Base-by-base conservation (phyloP, 2,888 invertebrate species). In the Lampropteryx suffumata region DNA sequence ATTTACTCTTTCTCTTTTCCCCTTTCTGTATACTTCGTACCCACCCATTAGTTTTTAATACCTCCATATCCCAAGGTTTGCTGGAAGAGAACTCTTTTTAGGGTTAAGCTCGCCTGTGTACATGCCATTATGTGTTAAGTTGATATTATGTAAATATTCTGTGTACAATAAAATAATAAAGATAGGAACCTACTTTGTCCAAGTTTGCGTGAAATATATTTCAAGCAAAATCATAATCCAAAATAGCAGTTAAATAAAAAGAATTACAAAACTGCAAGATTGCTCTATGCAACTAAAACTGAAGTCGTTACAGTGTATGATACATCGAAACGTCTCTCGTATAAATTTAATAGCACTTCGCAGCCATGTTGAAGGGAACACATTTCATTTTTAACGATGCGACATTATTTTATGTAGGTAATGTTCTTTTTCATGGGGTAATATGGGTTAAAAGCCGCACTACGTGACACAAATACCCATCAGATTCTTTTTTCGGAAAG, bases 351-450 rank as follows among this genome's bases (percentile, higher is more conserved):
- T 79, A 73, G 76, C 73, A 67, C 72, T 74, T 71, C 65, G 64
- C 71, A 72, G 70, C 69, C 67, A 72, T 74, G 70, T 71, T 68
- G 70, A 73, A 73, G 76, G 75, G 79, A 77, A 77, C 70, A 78
- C 73, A 76, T 81, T 78, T 78, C 76, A 78, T 79, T 79, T 78
- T 82, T 82, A 80, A 82, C 74, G 73, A 67, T 48, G 65, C 67
- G 65, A 75, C 76, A 73, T 71, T 73, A 73, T 68, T 71, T 67
- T 50, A 55, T 50, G 50, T 44, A 29, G 35, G 55, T 57, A 51
- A 49, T 49, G 55, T 47, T 52, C 50, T 55, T 55, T 58, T 51
- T 48, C 49, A 52, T 42, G 50, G 32, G 50, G 51, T 56, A 59
- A 59, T 56, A 56, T 50, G 55, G 51, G 59, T 59, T 57, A 55